Base-by-base conservation (phyloP, 1,140 invertebrate species). In the Scaptomyza pallida region DNA sequence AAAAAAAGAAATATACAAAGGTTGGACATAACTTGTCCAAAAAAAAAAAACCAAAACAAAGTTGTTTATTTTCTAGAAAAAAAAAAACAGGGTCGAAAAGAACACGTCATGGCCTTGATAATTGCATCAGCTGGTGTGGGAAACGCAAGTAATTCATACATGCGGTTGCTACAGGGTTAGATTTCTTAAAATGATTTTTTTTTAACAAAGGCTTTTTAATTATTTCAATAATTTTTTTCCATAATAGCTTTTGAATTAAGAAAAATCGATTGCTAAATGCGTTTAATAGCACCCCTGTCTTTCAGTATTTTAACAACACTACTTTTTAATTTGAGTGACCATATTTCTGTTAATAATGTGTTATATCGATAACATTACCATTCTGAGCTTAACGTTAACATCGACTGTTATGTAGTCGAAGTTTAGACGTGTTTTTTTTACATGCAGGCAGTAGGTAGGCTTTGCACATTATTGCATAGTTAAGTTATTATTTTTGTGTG, bases 1-100 rank as follows among this genome's bases (percentile, higher is more conserved):
- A 76, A 79, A 75, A 63, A 65, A 68, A 30, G 69, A 51, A 76
- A 33, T 45, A 61, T 16, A 60, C 44, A 54, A 45, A 45, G 33
- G 37, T 67, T 67, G 33, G 30, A 17, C n/a, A n/a, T 54, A 54
- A 55, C 57, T 62, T 52, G 30, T 69, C 30, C 26, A 44, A 52
- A 41, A 59, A 48, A 51, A 30, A 50, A 48, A 45, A 13, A 26
- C 15, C 15, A 47, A 44, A 33, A 5, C 37, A 30, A 12, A 21
- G 3, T 44, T n/a, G 16, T 44, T 44, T 43, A 43, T 43, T 43
- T 43, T 16, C 13, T 43, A 16, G n/a, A n/a, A n/a, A n/a, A n/a
- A n/a, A n/a, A n/a, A n/a, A n/a, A 44, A 17, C 19, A 35, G 33
- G 10, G 2, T 35, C 33, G 12, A 4, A 37, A 37, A n/a, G 33